Evolutionary conservation across 2,113 vertebrate genomes (phyloP).

Genomic region (Nannospalax galili): DNA sequence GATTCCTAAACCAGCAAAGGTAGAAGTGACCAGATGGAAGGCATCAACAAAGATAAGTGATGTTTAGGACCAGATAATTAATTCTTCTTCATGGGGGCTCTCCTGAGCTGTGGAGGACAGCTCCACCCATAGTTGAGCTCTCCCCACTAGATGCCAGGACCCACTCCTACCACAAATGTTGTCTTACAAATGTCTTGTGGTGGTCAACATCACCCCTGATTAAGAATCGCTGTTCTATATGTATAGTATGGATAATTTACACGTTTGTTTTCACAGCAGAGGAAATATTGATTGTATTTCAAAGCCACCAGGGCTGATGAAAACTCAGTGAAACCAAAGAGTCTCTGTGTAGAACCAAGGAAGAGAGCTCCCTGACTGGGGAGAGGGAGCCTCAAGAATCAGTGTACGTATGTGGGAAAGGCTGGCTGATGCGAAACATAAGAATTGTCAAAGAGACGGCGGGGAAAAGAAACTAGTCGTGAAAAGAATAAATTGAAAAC

Average conservation of each 20-base stretch:
- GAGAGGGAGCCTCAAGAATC: not conserved
- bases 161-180: not conserved
- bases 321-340: not conserved
- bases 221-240: not conserved
- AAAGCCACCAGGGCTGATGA: not conserved
- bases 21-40: not conserved
- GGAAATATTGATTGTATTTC: not conserved
- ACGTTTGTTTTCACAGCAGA: not conserved
- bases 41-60: not conserved
- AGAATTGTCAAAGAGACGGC: not conserved
- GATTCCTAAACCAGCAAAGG: not conserved
- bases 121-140: not conserved
- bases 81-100: no score
- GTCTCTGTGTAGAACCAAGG: not conserved
- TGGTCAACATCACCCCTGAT: not conserved
- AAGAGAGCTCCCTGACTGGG: not conserved
- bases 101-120: no score
- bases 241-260: not conserved
- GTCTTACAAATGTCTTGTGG: no score
- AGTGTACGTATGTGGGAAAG: rapidly evolving
- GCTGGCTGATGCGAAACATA: not conserved
- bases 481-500: not conserved
- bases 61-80: not conserved
- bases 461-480: not conserved
- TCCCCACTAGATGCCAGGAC: not conserved